Conservation (phyloP, 2,888 invertebrate genomes). For the Tipula confusa region DNA sequence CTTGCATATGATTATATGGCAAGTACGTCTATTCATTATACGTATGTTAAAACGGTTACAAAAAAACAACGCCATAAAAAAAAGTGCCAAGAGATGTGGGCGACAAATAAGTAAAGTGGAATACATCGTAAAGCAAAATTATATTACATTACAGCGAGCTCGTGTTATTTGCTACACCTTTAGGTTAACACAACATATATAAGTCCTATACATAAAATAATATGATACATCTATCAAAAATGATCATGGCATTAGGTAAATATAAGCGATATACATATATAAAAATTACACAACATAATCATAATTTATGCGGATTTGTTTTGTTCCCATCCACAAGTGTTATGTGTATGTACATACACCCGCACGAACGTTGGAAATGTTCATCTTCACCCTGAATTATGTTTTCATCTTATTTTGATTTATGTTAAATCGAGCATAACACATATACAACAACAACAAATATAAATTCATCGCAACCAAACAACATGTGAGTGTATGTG, state of each 20-base stretch:
- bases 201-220: neutral
- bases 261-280: neutral
- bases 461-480: neutral
- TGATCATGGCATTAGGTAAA: neutral
- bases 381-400: constrained; percentile 12
- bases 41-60: too few species aligned
- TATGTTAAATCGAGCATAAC: constrained; percentile 25
- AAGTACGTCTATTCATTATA: neutral
- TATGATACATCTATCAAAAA: neutral
- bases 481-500: neutral
- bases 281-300: constrained; percentile 1
- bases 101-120: neutral
- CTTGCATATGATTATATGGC: neutral
- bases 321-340: too few species aligned
- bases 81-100: too few species aligned
- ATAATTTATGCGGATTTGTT: constrained; percentile 20
- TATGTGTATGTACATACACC: neutral
- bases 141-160: neutral
- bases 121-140: neutral
- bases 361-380: neutral
- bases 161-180: neutral
- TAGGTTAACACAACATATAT: neutral
- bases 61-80: neutral
- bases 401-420: constrained; percentile 25
- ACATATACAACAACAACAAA: neutral